Base-by-base conservation (phyloP, 2,888 invertebrate genomes). In the Dryocosmus kuriphilus region DNA sequence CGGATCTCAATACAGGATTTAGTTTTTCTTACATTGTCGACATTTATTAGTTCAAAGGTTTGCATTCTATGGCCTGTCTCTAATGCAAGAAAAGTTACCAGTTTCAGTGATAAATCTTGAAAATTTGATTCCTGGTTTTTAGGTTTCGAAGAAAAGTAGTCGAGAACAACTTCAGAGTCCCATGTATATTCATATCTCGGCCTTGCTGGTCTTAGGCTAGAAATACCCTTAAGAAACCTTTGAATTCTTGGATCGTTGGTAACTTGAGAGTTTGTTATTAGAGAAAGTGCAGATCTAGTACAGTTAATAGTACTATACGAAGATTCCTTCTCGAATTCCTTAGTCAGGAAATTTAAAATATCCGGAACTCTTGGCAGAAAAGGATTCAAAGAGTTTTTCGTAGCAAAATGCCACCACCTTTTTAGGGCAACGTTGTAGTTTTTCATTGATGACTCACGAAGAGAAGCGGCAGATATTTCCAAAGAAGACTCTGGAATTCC, bases 371-470 rank as follows among this genome's bases (percentile, higher is more conserved):
- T 62, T 62, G 35, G 5, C 32, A 9, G n/a, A 62, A 32, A 62
- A 63, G 35, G n/a, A 19, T 35, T 19, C 22, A 63, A 22, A 63
- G n/a, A 35, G 5, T 41, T 41, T 16, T 41, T 63, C 22, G 35
- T 22, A 63, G 63, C 11, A 27, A 67, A 76, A 3, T 6, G 35
- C 67, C 67, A 76, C 60, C 67, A 76, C 32, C 67, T 76, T 35
- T 51, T 67, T 30, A 57, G 24, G 2, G 6, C 55, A 19, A 67
- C 65, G 3, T 67, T 38, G 55, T 57, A 76, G 11, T 5, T 22
- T 22, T 35, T 55, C 22, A 61, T 27, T 38, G 75, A 41, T 7
- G 75, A 62, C 19, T 30, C 38, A 16, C 57, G n/a, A 16, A 76
- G 8, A 16, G 60, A 76, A n/a, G 65, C 4, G 14, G 65, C 24